These are phyloP conservation scores for Polydrusus pterygomalis DNA, from an alignment of 2,888 invertebrate species.

Conservation along the genomic window DNA sequence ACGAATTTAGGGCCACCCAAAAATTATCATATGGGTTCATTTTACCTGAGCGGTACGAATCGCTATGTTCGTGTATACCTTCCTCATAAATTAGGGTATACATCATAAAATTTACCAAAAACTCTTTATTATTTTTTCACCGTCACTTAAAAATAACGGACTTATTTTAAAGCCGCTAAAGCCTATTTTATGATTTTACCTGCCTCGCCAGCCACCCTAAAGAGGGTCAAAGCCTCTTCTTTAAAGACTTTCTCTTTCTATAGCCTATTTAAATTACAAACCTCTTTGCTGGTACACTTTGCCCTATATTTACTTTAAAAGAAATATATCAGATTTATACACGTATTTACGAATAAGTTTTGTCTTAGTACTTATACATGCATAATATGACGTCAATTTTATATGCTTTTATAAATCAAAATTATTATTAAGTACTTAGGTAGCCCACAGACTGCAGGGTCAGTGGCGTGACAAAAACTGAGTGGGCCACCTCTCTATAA, in stretches of 20 bases:
- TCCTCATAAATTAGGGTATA: background rate
- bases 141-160: background rate
- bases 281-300: constrained; percentile 1
- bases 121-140: background rate
- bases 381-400: background rate
- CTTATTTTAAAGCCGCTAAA: constrained; percentile 16
- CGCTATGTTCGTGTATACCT: too few relatives aligned
- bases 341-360: background rate
- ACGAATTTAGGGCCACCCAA: too few relatives aligned
- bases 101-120: background rate
- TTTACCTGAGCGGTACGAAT: too few relatives aligned
- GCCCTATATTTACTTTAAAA: constrained; percentile 2
- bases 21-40: too few relatives aligned
- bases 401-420: too few relatives aligned
- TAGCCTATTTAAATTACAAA: constrained; percentile 11
- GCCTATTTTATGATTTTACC: constrained; percentile 23
- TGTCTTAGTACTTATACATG: background rate
- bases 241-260: background rate
- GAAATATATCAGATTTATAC: background rate
- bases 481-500: too few relatives aligned
- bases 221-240: constrained; percentile 10
- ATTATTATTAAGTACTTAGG: too few relatives aligned
- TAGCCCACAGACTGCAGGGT: too few relatives aligned
- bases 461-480: too few relatives aligned
- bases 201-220: constrained; percentile 9